These are phyloP conservation scores for Peromyscus attwateri DNA, from an alignment of 2,797 vertebrate genomes.

Conservation along the genomic window DNA sequence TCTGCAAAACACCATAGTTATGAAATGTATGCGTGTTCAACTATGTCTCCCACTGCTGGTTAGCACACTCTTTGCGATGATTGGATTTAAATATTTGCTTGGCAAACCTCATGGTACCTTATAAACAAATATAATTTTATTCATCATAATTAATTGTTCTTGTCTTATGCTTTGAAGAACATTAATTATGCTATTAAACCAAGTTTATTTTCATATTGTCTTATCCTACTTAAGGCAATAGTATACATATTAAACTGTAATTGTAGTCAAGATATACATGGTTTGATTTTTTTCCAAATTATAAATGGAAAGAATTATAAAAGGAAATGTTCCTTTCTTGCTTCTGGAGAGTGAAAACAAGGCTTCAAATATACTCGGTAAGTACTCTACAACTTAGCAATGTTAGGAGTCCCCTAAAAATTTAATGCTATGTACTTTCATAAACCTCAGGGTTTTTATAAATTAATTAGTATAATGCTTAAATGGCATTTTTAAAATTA, in stretches of 20 bases:
- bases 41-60: neutral
- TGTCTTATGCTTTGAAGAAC: neutral
- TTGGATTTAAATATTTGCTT: neutral
- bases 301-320: neutral
- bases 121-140: neutral
- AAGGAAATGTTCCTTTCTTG: neutral
- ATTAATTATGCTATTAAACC: neutral
- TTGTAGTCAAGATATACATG: neutral
- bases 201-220: neutral
- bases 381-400: neutral
- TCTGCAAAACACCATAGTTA: neutral
- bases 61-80: neutral
- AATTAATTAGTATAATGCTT: neutral
- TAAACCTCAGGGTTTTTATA: neutral
- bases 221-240: neutral
- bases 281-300: slow-evolving; percentile 5
- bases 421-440: neutral
- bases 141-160: neutral
- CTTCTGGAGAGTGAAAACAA: neutral
- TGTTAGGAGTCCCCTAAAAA: neutral
- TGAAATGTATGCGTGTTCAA: neutral
- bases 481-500: neutral
- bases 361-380: neutral
- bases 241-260: neutral
- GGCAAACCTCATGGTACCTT: neutral